Percentiles rank a stretch among this genome's conserved stretches.
Evolutionary conservation across 2,888 invertebrate species (phyloP).

Genomic region (Volucella zonaria): DNA sequence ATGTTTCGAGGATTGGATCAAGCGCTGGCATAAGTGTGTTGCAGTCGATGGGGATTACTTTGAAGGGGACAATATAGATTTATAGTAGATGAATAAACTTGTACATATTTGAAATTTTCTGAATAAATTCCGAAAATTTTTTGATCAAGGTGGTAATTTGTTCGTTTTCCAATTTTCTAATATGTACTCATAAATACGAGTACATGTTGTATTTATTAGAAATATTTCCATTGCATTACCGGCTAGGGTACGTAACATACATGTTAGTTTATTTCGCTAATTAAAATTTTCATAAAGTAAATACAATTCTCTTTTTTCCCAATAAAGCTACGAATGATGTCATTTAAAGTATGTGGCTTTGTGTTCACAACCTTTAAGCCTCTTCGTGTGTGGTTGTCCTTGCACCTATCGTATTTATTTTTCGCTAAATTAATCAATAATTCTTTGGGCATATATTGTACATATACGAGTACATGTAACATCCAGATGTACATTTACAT

Average conservation of each 20-base stretch:
- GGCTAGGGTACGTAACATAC: slow-evolving; percentile 20
- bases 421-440: neutral
- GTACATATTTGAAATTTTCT: no score
- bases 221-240: slow-evolving; percentile 54
- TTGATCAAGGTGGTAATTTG: no score
- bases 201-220: slow-evolving; percentile 49
- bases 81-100: no score
- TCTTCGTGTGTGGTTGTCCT: slow-evolving; percentile 45
- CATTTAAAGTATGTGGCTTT: slow-evolving; percentile 55
- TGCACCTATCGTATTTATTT: slow-evolving; percentile 22
- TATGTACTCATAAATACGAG: no score
- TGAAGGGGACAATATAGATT: no score
- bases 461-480: neutral
- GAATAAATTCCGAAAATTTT: no score
- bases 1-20: no score
- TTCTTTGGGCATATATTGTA: neutral
- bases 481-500: neutral
- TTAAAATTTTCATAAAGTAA: slow-evolving; percentile 27
- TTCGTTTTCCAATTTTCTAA: no score
- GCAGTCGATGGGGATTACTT: no score
- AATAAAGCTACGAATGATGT: slow-evolving; percentile 23
- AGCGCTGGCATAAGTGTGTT: no score
- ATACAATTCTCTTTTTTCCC: slow-evolving; percentile 5
- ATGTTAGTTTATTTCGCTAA: slow-evolving; percentile 47
- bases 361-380: slow-evolving; percentile 69